Base-by-base conservation (phyloP, 2,113 vertebrate genomes). In the Gymnobelideus leadbeateri region DNA sequence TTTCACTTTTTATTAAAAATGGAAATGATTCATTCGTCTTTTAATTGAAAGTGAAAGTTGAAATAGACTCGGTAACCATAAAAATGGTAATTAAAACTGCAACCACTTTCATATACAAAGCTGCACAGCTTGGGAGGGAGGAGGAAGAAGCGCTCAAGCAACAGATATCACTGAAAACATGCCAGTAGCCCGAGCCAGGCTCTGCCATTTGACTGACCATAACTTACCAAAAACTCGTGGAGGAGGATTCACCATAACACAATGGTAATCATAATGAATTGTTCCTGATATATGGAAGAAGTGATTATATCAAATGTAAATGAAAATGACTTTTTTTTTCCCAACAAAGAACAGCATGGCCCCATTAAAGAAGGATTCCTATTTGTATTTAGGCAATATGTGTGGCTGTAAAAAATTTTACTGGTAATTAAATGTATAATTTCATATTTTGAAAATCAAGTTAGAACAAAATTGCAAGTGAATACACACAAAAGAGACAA, bases 1-100 rank as follows among this genome's bases (percentile, higher is more conserved):
- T 95, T 96, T 96, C 12, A 95, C 31, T 93, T 96, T 96, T 96
- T 96, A 96, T 96, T 96, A 96, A 91, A 97, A 95, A 95, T 95
- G 19, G 95, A 96, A 97, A 96, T 96, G 90, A 94, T 96, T 97
- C 77, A 94, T 91, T 96, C 90, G 91, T 84, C 54, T 97, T 98
- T 94, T 94, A 97, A 96, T 96, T 96, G 61, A 95, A 98, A 96
- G 51, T 95, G 92, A 96, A 91, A 95, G 89, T 95, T 96, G 92
- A 97, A 97, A 92, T 89, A 91, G 93, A 91, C 61, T 50, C 89
- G 25, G 47, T 91, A 97, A 95, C 57, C 95, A 84, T 95, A 91
- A 95, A 98, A 97, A 61, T 95, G 93, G 16, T 93, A 91, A 96
- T 95, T 96, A 96, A 95, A 47, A 50, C 92, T 61, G 26, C 89